Evolutionary conservation across 2,113 vertebrate species (phyloP).

Genomic region (Prietella phreatophila): DNA sequence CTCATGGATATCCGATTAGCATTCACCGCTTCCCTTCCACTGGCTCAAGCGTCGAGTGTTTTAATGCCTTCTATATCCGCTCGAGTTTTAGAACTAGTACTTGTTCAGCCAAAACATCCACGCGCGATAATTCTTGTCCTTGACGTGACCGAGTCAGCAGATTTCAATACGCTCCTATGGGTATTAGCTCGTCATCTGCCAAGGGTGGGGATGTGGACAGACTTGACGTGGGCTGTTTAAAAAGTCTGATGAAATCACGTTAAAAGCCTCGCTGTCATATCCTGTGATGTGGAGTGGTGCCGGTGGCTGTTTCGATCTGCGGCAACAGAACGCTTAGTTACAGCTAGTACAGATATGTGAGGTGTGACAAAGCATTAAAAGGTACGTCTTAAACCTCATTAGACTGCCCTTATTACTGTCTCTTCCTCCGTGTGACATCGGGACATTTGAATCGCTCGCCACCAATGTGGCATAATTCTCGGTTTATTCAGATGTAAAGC

Average conservation of each 20-base stretch:
- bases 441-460: conserved; percentile 25
- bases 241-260: conserved; percentile 18
- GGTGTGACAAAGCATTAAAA: conserved; percentile 16
- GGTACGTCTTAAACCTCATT: background rate
- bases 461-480: conserved; percentile 29
- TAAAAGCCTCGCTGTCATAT: conserved; percentile 34
- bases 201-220: background rate
- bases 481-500: conserved; percentile 23
- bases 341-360: conserved; percentile 26
- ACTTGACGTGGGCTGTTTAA: background rate
- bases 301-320: background rate
- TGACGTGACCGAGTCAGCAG: conserved; percentile 11
- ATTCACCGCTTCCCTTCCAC: background rate
- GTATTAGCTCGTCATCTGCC: background rate
- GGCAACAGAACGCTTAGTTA: background rate
- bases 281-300: background rate
- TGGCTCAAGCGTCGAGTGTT: background rate
- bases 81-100: background rate
- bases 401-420: background rate
- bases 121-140: background rate
- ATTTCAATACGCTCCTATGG: background rate
- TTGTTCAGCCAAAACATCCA: conserved; percentile 19
- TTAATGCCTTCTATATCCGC: background rate
- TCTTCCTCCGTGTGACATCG: conserved; percentile 4
- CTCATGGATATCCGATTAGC: background rate